Evolutionary conservation across 2,113 vertebrate species (phyloP).

Genomic region (Centrocercus urophasianus): DNA sequence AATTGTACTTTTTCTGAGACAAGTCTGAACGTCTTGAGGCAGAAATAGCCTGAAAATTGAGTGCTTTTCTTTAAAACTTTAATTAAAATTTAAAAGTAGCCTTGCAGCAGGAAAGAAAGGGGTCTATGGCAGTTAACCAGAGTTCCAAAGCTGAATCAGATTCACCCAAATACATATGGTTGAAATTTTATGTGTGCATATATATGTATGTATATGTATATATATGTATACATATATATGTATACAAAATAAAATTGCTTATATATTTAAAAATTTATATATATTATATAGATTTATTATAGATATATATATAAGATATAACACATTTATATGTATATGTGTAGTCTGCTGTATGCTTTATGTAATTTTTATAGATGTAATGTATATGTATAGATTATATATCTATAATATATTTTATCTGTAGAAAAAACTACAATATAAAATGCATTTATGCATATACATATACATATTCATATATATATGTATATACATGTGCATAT

Average conservation of each 20-base stretch:
- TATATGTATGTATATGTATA: not conserved
- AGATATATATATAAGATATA: too few species aligned
- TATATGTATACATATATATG: too few species aligned
- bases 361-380: not conserved
- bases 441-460: not conserved
- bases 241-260: not conserved
- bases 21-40: not conserved
- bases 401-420: not conserved
- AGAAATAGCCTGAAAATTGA: not conserved
- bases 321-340: not conserved
- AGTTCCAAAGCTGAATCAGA: not conserved
- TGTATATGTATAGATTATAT: not conserved
- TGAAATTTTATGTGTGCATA: not conserved
- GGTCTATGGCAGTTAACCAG: not conserved
- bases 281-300: too few species aligned
- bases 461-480: not conserved
- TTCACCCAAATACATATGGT: not conserved
- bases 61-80: not conserved
- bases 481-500: accelerated
- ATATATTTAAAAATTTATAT: not conserved
- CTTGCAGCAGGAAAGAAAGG: not conserved
- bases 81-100: not conserved
- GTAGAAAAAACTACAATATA: not conserved
- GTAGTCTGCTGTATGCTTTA: not conserved
- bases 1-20: not conserved